A percentile compares a stretch with the other conserved stretches of the same genome.
Conservation (phyloP, 2,113 vertebrate genomes). For the Phoxinus phoxinus region DNA sequence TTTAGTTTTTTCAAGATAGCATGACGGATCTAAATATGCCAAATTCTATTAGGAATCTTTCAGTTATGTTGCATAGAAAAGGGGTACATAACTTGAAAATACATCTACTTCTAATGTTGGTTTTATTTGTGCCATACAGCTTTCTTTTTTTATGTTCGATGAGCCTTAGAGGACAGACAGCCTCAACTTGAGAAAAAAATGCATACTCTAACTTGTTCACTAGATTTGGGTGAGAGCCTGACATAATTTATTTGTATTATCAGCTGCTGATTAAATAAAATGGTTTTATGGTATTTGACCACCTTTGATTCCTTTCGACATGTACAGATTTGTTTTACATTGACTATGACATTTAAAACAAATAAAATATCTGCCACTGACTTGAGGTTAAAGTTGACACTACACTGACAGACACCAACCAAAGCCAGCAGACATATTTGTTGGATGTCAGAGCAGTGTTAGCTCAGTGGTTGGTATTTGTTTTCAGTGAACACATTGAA, state of each 20-base stretch:
- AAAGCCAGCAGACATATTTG: not conserved
- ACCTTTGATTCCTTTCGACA: not conserved
- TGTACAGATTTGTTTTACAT: not conserved
- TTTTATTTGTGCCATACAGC: conserved; percentile 36
- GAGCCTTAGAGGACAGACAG: conserved; percentile 53
- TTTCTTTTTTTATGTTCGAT: conserved; percentile 58
- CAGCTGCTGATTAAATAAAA: conserved; percentile 75
- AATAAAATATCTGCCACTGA: not conserved
- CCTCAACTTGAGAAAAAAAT: conserved; percentile 40
- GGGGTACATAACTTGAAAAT: conserved; percentile 35
- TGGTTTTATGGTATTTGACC: conserved; percentile 62
- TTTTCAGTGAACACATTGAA: not conserved
- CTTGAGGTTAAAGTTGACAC: not conserved
- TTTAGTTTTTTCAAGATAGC: conserved; percentile 44
- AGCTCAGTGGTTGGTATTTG: not conserved
- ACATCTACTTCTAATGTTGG: conserved; percentile 39
- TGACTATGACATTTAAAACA: not conserved
- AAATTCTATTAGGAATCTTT: conserved; percentile 49
- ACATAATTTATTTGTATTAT: conserved; percentile 78
- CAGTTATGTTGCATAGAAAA: not conserved
- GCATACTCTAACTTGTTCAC: conserved; percentile 26
- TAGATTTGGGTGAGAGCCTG: conserved; percentile 60
- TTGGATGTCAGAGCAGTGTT: conserved; percentile 5
- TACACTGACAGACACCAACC: not conserved
- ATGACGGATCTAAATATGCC: conserved; percentile 48